Conservation (phyloP, 2,888 invertebrate species). For the Thecophora atra region DNA sequence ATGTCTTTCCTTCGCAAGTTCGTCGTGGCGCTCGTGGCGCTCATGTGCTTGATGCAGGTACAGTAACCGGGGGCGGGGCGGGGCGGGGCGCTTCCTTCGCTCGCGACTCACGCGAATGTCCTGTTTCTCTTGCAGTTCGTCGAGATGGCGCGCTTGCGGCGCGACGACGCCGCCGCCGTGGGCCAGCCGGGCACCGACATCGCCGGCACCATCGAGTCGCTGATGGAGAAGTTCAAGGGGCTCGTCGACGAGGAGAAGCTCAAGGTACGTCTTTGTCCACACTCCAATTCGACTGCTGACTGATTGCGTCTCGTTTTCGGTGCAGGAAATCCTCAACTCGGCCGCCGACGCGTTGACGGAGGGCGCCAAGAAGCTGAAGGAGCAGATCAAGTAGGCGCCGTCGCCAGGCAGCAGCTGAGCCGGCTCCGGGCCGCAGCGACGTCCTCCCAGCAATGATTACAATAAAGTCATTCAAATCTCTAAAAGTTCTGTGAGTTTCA, state of each 20-base stretch:
- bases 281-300: neutral
- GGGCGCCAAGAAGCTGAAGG: constrained; percentile 2
- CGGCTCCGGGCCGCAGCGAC: no score
- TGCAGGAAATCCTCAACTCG: neutral
- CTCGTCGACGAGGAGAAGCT: constrained; percentile 26
- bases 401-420: no score
- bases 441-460: no score
- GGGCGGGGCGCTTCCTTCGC: no score
- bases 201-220: constrained; percentile 13
- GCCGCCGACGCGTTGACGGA: constrained; percentile 1
- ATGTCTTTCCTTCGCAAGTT: constrained; percentile 32
- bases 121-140: constrained; percentile 37
- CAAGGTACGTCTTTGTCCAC: constrained; percentile 22
- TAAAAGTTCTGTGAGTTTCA: no score
- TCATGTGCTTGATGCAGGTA: constrained; percentile 45
- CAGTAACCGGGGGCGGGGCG: no score
- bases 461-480: no score
- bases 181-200: constrained; percentile 21
- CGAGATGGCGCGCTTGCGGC: constrained; percentile 45
- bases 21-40: constrained; percentile 40
- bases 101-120: no score
- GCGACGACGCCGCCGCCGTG: constrained; percentile 36
- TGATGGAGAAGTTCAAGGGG: constrained; percentile 25
- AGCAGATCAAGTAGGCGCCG: neutral
- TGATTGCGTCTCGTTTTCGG: neutral